These are phyloP conservation scores for Monochamus alternatus DNA, from an alignment of 2,888 invertebrate species.

Conservation along the genomic window DNA sequence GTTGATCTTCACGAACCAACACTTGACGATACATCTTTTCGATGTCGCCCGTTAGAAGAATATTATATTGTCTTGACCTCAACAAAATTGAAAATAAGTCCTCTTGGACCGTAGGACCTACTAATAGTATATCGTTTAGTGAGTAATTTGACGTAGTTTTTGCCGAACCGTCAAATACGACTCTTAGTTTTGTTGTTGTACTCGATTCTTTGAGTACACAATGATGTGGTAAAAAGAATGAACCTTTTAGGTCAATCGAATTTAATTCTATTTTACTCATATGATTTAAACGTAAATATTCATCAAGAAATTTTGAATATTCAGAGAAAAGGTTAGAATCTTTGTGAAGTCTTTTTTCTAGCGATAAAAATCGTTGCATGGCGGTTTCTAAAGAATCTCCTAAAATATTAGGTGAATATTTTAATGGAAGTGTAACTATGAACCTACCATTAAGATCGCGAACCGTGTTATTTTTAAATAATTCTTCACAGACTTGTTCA, in stretches of 20 bases:
- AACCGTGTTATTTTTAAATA: neutral
- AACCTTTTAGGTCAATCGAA: neutral
- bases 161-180: slow-evolving; percentile 56
- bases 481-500: slow-evolving; percentile 2
- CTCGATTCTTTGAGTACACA: slow-evolving; percentile 51
- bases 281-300: slow-evolving; percentile 43
- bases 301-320: slow-evolving; percentile 45
- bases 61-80: slow-evolving; percentile 50
- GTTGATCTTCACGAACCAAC: slow-evolving; percentile 42
- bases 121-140: slow-evolving; percentile 50
- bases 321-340: neutral
- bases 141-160: slow-evolving; percentile 46
- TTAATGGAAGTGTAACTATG: slow-evolving; percentile 12
- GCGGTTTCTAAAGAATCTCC: neutral
- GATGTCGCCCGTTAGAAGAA: slow-evolving; percentile 53
- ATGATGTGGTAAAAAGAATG: slow-evolving; percentile 56
- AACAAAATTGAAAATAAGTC: slow-evolving; percentile 53
- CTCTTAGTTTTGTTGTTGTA: slow-evolving; percentile 55
- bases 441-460: neutral
- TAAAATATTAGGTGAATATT: neutral
- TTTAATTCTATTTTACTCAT: slow-evolving; percentile 32
- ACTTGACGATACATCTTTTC: slow-evolving; percentile 56
- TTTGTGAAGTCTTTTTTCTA: slow-evolving; percentile 12
- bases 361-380: neutral
- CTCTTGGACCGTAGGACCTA: slow-evolving; percentile 52